Evolutionary conservation across 2,113 vertebrate genomes (phyloP), one percentile per base, ranked within the genome.

Genomic region (Bambusicola thoracicus): DNA sequence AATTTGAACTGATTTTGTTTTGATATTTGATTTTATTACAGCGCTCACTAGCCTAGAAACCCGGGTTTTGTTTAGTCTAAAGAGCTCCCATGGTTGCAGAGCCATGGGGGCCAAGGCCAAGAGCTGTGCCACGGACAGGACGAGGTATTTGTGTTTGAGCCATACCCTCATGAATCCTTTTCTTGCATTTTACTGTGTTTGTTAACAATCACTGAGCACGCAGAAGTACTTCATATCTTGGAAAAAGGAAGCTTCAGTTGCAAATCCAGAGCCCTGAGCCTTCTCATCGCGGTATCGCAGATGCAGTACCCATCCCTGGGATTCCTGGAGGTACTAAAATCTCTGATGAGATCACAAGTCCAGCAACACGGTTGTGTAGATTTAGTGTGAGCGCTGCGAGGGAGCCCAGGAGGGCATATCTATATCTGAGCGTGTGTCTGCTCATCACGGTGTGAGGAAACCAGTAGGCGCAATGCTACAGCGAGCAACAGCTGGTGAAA

Each of bases 1-100:
- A 83, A 96, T 92, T 92, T 78, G 76, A 72, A 70, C 66, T 88
- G 90, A 93, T 96, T 88, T 92, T 95, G 83, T 93, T 95, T 94
- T 89, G 94, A 79, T 95, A 79, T 79, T 76, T 90, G 56, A 65
- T 94, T 96, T 95, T 91, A 73, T 70, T 91, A 46, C 34, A 43
- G 75, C 61, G 61, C 82, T 44, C 83, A 89, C 79, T 67, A 78
- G 79, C 30, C 49, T 59, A 86, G 93, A 69, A 93, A 91, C 82
- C 81, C 85, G 43, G 61, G 43, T 75, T 80, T 94, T 94, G 85
- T 95, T 95, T 90, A 90, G 93, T 89, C 79, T 95, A 77, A 96
- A 89, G 87, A 66, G 16, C 59, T 85, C 65, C 51, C 70, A 55
- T 74, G 76, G 70, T 68, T 4, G 0, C 56, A 83, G 40, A 92